Percentiles rank a stretch among this genome's conserved stretches.
These are phyloP conservation scores for Neodon shergylaensis DNA, from an alignment of 2,113 vertebrate genomes.

Conservation along the genomic window DNA sequence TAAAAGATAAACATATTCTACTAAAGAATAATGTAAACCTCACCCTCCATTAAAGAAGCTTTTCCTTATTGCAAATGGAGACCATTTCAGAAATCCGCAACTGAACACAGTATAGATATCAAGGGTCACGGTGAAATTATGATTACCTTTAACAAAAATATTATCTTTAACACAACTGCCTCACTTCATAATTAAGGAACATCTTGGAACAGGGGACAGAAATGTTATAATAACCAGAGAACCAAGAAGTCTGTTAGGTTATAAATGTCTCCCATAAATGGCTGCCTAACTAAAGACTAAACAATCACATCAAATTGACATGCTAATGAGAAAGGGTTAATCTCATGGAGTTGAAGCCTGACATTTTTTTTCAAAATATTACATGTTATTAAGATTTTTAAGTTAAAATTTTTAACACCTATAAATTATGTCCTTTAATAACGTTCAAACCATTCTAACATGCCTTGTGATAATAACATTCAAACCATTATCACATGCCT, in stretches of 20 bases:
- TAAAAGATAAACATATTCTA: background rate
- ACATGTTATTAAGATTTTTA: too few relatives aligned
- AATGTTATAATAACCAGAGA: background rate
- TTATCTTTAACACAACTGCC: background rate
- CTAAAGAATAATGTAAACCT: background rate
- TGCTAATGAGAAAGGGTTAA: background rate
- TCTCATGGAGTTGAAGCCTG: background rate
- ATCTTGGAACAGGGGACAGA: background rate
- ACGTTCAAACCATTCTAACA: too few relatives aligned
- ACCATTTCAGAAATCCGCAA: background rate
- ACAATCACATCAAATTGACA: background rate
- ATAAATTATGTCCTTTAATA: too few relatives aligned
- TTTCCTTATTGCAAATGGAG: background rate
- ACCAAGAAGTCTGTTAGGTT: background rate
- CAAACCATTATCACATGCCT: background rate
- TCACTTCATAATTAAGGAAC: background rate
- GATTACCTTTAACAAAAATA: background rate
- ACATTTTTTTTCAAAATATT: too few relatives aligned
- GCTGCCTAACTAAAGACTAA: background rate
- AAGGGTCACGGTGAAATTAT: background rate
- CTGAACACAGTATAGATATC: background rate
- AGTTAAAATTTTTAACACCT: too few relatives aligned
- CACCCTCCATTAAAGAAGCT: background rate
- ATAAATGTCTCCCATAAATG: background rate
- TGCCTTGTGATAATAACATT: background rate